Conservation (phyloP, 2,888 invertebrate genomes). For the Xylota segnis region DNA sequence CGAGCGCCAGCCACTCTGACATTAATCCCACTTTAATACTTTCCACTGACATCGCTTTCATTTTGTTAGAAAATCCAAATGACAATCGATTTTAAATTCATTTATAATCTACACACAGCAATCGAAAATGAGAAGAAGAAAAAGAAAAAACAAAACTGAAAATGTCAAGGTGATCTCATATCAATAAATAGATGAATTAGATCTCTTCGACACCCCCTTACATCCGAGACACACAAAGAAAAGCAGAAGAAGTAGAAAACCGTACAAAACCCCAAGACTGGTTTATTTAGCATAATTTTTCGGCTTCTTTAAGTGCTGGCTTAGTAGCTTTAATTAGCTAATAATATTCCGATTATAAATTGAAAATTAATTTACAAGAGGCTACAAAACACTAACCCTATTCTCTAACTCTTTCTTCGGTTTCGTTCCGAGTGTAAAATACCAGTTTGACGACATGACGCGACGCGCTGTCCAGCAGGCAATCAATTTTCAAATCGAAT, state of each 20-base stretch:
- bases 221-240: background rate
- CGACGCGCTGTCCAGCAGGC: slow-evolving; percentile 30
- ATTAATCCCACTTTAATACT: background rate
- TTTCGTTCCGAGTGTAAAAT: background rate
- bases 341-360: slow-evolving; percentile 45
- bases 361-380: slow-evolving; percentile 36
- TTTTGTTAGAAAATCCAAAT: background rate
- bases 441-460: slow-evolving; percentile 47
- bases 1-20: too few species aligned
- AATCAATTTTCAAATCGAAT: slow-evolving; percentile 24
- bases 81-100: background rate
- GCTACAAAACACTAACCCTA: background rate
- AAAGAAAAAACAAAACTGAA: slow-evolving; percentile 19
- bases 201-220: slow-evolving; percentile 26
- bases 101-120: background rate
- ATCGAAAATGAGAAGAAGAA: too few species aligned
- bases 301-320: slow-evolving; percentile 6
- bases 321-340: slow-evolving; percentile 24
- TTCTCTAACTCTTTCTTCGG: background rate
- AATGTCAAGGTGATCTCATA: slow-evolving; percentile 55
- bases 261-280: slow-evolving; percentile 1
- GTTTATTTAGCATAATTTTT: slow-evolving; percentile 35
- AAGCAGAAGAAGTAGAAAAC: background rate
- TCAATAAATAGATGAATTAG: slow-evolving; percentile 4
- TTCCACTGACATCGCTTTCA: background rate